Evolutionary conservation across 2,888 invertebrate genomes (phyloP).

Genomic region (Polia nebulosa): DNA sequence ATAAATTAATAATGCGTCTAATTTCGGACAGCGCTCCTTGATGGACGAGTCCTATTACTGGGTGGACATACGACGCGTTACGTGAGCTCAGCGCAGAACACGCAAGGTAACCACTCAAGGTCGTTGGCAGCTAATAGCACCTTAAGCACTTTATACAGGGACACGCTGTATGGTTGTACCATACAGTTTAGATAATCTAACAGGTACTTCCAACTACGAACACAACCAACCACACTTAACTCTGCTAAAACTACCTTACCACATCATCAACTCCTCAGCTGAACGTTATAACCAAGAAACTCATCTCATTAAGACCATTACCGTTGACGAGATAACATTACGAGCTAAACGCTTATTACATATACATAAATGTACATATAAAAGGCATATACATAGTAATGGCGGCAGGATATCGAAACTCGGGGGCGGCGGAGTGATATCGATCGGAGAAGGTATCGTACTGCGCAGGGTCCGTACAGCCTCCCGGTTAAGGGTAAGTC

Average conservation of each 20-base stretch:
- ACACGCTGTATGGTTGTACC: no score
- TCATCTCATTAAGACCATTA: conserved; percentile 25
- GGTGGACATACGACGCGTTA: no score
- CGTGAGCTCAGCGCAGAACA: no score
- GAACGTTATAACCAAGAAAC: neutral
- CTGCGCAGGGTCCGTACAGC: conserved; percentile 83
- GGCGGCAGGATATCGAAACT: conserved; percentile 52
- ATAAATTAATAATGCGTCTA: no score
- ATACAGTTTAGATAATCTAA: neutral
- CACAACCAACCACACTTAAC: neutral
- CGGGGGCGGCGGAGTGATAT: conserved; percentile 65
- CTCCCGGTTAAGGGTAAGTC: conserved; percentile 79
- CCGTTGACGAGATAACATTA: conserved; percentile 28
- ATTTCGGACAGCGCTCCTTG: no score
- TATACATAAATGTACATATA: conserved; percentile 3
- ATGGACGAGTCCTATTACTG: no score
- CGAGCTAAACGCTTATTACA: conserved; percentile 24
- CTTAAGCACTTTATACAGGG: no score
- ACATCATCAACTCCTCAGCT: neutral
- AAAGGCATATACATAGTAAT: conserved; percentile 28
- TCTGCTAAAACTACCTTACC: neutral
- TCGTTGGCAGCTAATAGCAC: no score
- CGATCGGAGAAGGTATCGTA: conserved; percentile 70
- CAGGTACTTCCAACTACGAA: neutral
- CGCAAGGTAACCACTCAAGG: no score